Evolutionary conservation across 2,113 vertebrate species (phyloP).

Genomic region (Lampris incognitus): DNA sequence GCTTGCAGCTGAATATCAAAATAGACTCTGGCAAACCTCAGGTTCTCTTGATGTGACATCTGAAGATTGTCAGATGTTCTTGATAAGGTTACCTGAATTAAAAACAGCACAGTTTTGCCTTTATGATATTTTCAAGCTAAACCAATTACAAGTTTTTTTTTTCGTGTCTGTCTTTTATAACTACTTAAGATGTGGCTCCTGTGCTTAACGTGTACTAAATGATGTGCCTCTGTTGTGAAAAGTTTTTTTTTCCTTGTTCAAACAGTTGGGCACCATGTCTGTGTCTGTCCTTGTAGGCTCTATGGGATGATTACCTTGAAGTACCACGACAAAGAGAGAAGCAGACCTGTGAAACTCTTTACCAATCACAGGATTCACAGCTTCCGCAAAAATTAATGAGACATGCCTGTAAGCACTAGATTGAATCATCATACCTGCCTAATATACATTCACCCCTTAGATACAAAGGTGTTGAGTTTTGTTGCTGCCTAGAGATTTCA

Average conservation of each 20-base stretch:
- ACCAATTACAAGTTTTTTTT: too few species aligned
- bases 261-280: neutral
- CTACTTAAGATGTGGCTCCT: too few species aligned
- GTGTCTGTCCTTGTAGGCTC: conserved; percentile 75
- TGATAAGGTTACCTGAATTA: too few species aligned
- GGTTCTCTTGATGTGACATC: neutral
- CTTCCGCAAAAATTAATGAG: conserved; percentile 82
- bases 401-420: conserved; percentile 86
- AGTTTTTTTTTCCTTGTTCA: neutral
- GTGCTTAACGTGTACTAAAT: too few species aligned
- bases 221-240: too few species aligned
- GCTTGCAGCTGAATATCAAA: neutral
- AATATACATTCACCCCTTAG: neutral
- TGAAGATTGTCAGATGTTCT: too few species aligned
- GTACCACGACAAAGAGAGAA: conserved; percentile 85
- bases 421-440: neutral
- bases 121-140: too few species aligned
- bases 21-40: neutral
- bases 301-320: conserved; percentile 94
- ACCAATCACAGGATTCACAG: conserved; percentile 77
- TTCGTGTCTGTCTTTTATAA: too few species aligned
- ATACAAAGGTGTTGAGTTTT: neutral
- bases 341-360: conserved; percentile 73
- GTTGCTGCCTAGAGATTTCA: neutral
- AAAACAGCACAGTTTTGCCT: too few species aligned